phyloP scores from a whole-genome alignment of 2,888 invertebrate genomes.

The Cyrtodaria siliqua region DNA sequence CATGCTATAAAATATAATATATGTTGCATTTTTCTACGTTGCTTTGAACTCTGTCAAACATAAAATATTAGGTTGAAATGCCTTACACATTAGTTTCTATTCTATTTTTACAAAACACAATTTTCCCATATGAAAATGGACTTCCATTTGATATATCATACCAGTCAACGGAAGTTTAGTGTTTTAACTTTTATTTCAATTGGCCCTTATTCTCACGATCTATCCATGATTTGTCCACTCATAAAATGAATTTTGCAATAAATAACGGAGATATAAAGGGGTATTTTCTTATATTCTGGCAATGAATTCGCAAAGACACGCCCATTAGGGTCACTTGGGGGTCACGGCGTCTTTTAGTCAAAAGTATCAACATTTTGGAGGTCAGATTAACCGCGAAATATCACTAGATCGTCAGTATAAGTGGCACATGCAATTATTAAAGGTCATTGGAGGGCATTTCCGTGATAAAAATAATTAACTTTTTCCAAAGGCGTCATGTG shows the following conservation, averaged over 20 bases:
- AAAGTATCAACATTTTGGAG: conserved; percentile 2
- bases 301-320: conserved; percentile 10
- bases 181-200: not conserved
- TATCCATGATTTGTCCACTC: conserved; percentile 14
- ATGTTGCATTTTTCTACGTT: too few relatives aligned
- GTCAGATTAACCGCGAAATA: conserved; percentile 3
- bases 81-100: too few relatives aligned
- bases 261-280: conserved; percentile 26
- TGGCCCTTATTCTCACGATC: not conserved
- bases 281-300: not conserved
- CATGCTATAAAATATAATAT: too few relatives aligned
- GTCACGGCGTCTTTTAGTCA: conserved; percentile 6
- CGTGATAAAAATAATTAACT: too few relatives aligned
- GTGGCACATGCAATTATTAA: conserved; percentile 23
- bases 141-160: too few relatives aligned
- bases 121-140: too few relatives aligned
- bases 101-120: too few relatives aligned
- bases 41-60: too few relatives aligned
- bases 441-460: conserved; percentile 20
- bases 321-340: conserved; percentile 29
- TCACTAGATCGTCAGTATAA: conserved; percentile 10
- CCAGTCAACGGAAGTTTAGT: not conserved
- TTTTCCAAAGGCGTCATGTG: too few relatives aligned
- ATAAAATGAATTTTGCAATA: conserved; percentile 34
- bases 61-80: too few relatives aligned